Conservation (phyloP, 2,797 vertebrate genomes). For the Phrynocephalus forsythii region DNA sequence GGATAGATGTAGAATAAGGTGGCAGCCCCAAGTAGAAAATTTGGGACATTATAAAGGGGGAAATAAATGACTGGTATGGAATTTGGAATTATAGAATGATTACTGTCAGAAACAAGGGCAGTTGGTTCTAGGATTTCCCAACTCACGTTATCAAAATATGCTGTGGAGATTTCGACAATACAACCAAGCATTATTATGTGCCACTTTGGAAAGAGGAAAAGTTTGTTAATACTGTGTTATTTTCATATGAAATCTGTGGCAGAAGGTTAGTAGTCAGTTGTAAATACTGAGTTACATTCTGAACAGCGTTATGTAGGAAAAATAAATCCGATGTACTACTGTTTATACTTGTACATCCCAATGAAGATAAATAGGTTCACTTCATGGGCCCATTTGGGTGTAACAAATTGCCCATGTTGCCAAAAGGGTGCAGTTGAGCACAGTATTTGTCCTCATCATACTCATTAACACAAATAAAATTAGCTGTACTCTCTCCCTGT, state of each 20-base stretch:
- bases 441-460: slow-evolving; percentile 70
- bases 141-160: not conserved
- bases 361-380: slow-evolving; percentile 77
- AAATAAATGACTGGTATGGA: not conserved
- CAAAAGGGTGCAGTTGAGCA: slow-evolving; percentile 55
- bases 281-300: slow-evolving; percentile 24
- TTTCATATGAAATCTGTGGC: slow-evolving; percentile 7
- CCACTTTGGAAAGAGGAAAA: not conserved
- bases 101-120: not conserved
- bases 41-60: not conserved
- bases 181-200: not conserved
- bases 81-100: not conserved
- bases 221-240: not conserved
- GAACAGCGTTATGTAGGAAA: slow-evolving; percentile 55
- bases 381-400: slow-evolving; percentile 72
- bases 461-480: slow-evolving; percentile 61
- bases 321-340: slow-evolving; percentile 67
- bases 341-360: slow-evolving; percentile 72
- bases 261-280: slow-evolving; percentile 48
- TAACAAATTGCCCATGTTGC: slow-evolving; percentile 73
- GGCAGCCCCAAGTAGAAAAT: not conserved
- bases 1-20: not conserved
- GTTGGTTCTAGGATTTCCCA: not conserved
- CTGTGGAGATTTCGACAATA: not conserved
- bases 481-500: slow-evolving; percentile 62